Evolutionary conservation across 2,113 vertebrate genomes (phyloP).

Genomic region (Prolemur simus): DNA sequence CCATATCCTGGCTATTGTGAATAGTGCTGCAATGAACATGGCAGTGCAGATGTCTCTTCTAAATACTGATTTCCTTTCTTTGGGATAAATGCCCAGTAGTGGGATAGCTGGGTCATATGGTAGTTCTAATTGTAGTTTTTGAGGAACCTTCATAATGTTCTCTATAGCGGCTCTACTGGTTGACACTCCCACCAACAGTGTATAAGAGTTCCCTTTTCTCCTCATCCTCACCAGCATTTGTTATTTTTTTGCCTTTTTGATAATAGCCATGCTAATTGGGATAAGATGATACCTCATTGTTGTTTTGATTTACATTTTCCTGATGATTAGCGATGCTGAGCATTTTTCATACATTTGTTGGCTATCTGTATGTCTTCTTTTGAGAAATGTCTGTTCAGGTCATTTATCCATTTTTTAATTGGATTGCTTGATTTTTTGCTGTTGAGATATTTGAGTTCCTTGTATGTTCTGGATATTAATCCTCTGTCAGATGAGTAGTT

Average conservation of each 20-base stretch:
- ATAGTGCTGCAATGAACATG: not conserved
- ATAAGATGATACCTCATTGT: not conserved
- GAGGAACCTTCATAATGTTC: not conserved
- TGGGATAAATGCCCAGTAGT: not conserved
- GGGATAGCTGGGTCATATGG: not conserved
- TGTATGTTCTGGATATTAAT: not conserved
- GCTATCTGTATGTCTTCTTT: not conserved
- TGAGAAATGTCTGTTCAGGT: not conserved
- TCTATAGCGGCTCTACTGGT: not conserved
- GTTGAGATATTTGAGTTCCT: not conserved
- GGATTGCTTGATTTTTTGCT: not conserved
- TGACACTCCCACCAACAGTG: not conserved
- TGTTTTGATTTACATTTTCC: not conserved
- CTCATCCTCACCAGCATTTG: not conserved
- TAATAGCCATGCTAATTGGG: not conserved
- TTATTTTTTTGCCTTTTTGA: not conserved
- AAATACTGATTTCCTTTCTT: not conserved
- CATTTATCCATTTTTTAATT: not conserved
- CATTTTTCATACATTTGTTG: not conserved
- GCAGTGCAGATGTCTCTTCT: not conserved
- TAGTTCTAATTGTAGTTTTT: not conserved
- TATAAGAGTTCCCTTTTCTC: not conserved
- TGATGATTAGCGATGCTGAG: not conserved
- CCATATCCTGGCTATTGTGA: not conserved
- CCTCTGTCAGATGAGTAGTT: not conserved